Evolutionary conservation across 2,113 vertebrate species (phyloP).

Genomic region (Excalfactoria chinensis): DNA sequence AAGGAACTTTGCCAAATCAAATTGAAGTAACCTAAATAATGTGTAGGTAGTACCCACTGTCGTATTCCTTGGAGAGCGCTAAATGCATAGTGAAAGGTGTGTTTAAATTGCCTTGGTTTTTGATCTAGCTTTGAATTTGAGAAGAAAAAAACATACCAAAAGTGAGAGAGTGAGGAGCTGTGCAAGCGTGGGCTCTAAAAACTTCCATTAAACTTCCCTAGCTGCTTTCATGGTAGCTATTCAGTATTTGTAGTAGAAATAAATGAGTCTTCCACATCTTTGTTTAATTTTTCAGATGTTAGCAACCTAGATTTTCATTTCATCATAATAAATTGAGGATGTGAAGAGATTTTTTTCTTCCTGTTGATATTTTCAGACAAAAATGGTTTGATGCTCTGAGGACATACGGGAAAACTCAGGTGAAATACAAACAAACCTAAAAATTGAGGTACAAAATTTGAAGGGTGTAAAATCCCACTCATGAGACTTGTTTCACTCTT

Average conservation of each 20-base stretch:
- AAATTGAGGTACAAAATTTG: slow-evolving; percentile 14
- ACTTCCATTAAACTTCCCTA: neutral
- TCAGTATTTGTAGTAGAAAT: neutral
- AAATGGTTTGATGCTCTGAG: neutral
- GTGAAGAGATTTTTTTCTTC: neutral
- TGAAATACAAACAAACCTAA: neutral
- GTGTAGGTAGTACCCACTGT: neutral
- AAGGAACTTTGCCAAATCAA: neutral
- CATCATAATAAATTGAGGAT: neutral
- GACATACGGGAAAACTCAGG: neutral
- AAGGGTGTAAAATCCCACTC: neutral
- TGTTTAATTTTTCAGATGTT: neutral
- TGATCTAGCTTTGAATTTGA: neutral
- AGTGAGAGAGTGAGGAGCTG: neutral
- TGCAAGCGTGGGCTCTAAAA: neutral
- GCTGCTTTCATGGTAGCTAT: neutral
- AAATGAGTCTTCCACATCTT: neutral
- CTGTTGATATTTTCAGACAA: neutral
- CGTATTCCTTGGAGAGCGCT: neutral
- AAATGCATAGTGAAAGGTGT: neutral
- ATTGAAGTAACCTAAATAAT: neutral
- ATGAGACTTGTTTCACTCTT: neutral
- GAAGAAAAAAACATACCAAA: neutral
- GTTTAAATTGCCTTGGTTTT: neutral
- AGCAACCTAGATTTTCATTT: neutral